phyloP scores from a whole-genome alignment of 2,797 vertebrate species.

The Syncerus caffer region DNA sequence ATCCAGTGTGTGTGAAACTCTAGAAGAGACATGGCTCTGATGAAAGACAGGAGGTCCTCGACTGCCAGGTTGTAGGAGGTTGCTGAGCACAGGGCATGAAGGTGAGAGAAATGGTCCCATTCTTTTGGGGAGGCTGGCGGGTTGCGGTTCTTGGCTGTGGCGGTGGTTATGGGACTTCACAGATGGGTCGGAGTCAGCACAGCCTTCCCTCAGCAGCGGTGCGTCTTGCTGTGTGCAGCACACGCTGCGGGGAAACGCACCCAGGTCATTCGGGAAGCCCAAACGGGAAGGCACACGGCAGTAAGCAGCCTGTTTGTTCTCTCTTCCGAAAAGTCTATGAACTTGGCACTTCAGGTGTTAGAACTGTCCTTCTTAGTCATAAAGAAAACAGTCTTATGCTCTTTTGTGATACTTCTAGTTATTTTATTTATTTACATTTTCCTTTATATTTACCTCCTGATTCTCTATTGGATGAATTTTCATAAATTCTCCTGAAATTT shows the following conservation, averaged over 20 bases:
- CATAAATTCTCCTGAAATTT: slow-evolving; percentile 48
- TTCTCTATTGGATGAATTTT: not conserved
- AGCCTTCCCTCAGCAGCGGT: accelerated
- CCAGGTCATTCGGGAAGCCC: too few relatives aligned
- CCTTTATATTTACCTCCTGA: slow-evolving; percentile 30
- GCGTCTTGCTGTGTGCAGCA: accelerated
- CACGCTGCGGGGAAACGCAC: accelerated
- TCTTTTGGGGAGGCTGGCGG: not conserved
- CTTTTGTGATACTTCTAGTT: not conserved
- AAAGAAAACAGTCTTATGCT: not conserved
- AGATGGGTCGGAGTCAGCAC: not conserved
- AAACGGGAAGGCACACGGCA: slow-evolving; percentile 57
- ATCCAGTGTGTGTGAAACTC: not conserved
- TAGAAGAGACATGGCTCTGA: not conserved
- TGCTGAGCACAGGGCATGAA: not conserved
- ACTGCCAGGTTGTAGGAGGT: not conserved
- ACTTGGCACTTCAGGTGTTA: accelerated
- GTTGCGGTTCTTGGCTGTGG: accelerated
- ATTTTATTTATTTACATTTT: not conserved
- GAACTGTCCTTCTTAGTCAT: not conserved
- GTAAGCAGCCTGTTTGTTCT: not conserved
- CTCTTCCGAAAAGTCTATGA: slow-evolving; percentile 33
- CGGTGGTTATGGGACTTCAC: accelerated
- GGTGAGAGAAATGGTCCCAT: accelerated
- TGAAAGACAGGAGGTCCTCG: not conserved